A percentile compares a stretch with the other conserved stretches of the same genome.
Conservation (phyloP, 2,797 vertebrate genomes). For the Sebastes trivittatus region DNA sequence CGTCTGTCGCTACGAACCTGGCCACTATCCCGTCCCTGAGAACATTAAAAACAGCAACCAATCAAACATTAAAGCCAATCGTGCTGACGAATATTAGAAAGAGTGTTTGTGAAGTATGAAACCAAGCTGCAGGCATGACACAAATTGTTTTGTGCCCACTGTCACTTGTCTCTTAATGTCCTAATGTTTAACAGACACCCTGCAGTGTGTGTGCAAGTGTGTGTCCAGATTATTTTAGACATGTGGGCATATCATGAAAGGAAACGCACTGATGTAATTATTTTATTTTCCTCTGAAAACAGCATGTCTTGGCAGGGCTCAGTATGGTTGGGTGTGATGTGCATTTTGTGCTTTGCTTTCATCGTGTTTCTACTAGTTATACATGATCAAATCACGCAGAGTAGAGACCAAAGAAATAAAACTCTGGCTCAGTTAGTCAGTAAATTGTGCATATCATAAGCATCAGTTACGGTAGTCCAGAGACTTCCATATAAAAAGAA, state of each 20-base stretch:
- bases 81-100: not conserved
- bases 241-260: slow-evolving; percentile 54
- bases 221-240: slow-evolving; percentile 51
- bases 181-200: slow-evolving; percentile 63
- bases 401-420: slow-evolving; percentile 25
- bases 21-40: slow-evolving; percentile 89
- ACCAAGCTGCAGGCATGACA: slow-evolving; percentile 27
- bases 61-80: slow-evolving; percentile 47
- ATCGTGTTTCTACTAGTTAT: slow-evolving; percentile 57
- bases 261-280: slow-evolving; percentile 55
- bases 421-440: slow-evolving; percentile 15
- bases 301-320: slow-evolving; percentile 46
- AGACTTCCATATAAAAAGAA: slow-evolving; percentile 1
- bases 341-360: slow-evolving; percentile 50
- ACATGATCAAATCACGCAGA: slow-evolving; percentile 41
- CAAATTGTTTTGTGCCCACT: slow-evolving; percentile 34
- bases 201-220: slow-evolving; percentile 23
- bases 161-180: slow-evolving; percentile 41
- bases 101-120: slow-evolving; percentile 15
- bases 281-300: slow-evolving; percentile 46
- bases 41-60: slow-evolving; percentile 50
- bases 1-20: slow-evolving; percentile 96
- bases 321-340: slow-evolving; percentile 40
- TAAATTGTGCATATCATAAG: slow-evolving; percentile 34
- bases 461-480: slow-evolving; percentile 1